Percentiles rank a stretch among this genome's conserved stretches.
phyloP scores from a whole-genome alignment of 2,888 invertebrate genomes.

The Gymnocheta viridis region DNA sequence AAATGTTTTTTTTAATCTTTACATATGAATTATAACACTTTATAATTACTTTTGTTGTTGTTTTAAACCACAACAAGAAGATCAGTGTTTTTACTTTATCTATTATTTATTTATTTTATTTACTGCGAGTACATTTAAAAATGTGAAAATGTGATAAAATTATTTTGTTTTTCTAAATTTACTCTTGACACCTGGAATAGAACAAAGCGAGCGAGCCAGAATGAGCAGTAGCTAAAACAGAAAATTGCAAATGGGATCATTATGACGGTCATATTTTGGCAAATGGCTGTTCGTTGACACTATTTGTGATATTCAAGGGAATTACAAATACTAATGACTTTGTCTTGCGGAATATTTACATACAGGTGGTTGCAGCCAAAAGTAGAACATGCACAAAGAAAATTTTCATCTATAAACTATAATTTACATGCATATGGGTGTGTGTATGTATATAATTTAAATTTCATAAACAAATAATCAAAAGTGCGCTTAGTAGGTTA shows the following conservation, averaged over 20 bases:
- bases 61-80: background rate
- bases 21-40: slow-evolving; percentile 52
- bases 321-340: slow-evolving; percentile 3
- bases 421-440: too few relatives aligned
- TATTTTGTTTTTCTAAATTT: background rate
- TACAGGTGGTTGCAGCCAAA: slow-evolving; percentile 29
- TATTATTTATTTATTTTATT: slow-evolving; percentile 14
- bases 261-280: slow-evolving; percentile 7
- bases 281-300: slow-evolving; percentile 20
- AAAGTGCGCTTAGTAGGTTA: too few relatives aligned
- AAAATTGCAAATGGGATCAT: background rate
- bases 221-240: too few relatives aligned
- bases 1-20: slow-evolving; percentile 39
- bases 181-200: slow-evolving; percentile 26
- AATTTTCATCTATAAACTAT: too few relatives aligned
- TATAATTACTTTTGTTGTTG: slow-evolving; percentile 23
- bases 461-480: too few relatives aligned
- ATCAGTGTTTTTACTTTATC: slow-evolving; percentile 20
- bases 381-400: too few relatives aligned
- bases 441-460: too few relatives aligned
- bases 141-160: background rate
- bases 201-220: background rate
- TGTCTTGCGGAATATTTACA: background rate
- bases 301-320: slow-evolving; percentile 3
- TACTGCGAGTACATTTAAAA: slow-evolving; percentile 16